A percentile compares a stretch with the other conserved stretches of the same genome.
phyloP scores from a whole-genome alignment of 2,113 vertebrate genomes.

The Corythoichthys intestinalis region DNA sequence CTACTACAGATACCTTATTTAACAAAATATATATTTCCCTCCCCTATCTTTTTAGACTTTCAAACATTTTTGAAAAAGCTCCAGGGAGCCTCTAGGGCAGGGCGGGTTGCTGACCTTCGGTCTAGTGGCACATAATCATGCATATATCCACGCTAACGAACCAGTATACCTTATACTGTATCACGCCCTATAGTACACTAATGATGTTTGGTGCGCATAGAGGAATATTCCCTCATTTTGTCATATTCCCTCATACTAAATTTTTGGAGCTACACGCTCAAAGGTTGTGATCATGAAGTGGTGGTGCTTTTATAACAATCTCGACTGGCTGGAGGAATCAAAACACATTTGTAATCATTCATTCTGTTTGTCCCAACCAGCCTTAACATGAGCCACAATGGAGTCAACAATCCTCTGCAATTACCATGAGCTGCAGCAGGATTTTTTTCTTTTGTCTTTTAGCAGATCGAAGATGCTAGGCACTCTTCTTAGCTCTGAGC shows the following conservation, averaged over 20 bases:
- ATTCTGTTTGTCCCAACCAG: constrained; percentile 40
- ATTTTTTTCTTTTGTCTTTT: constrained; percentile 16
- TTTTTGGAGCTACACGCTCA: constrained; percentile 32
- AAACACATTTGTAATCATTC: constrained; percentile 43
- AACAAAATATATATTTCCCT: too few relatives aligned
- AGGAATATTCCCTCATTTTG: constrained; percentile 26
- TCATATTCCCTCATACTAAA: constrained; percentile 50
- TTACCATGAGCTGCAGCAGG: constrained; percentile 35
- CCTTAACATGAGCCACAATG: constrained; percentile 37
- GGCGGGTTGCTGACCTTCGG: too few relatives aligned
- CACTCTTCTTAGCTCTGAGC: constrained; percentile 42
- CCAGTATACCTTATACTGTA: not conserved
- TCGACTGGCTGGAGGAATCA: constrained; percentile 31
- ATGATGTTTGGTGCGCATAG: not conserved
- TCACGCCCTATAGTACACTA: not conserved
- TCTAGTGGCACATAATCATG: too few relatives aligned
- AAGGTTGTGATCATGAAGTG: constrained; percentile 31
- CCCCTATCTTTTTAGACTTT: too few relatives aligned
- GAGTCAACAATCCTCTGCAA: constrained; percentile 36
- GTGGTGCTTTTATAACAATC: constrained; percentile 51
- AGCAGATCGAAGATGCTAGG: constrained; percentile 56
- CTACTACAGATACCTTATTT: too few relatives aligned
- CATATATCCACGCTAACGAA: too few relatives aligned
- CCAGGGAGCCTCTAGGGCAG: too few relatives aligned
- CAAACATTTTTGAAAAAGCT: too few relatives aligned